phyloP scores from a whole-genome alignment of 1,140 invertebrate genomes.

The Anastrepha obliqua region DNA sequence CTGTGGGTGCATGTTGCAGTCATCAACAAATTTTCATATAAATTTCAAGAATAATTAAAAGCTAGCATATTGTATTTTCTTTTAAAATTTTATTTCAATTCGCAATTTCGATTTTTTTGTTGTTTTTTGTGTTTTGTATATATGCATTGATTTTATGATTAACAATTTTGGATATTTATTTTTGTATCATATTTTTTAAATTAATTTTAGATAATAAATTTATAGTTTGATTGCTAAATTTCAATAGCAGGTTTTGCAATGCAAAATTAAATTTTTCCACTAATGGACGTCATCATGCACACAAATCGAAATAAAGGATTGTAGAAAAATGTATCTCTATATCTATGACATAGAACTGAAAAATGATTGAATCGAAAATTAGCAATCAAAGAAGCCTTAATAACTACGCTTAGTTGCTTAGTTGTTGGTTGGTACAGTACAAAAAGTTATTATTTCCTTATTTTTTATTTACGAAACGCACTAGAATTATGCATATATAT shows the following conservation, averaged over 20 bases:
- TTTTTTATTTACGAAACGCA: background rate
- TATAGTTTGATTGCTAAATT: slow-evolving; percentile 16
- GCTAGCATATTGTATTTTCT: background rate
- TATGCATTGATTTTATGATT: background rate
- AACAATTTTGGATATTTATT: background rate
- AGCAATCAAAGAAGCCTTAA: slow-evolving; percentile 7
- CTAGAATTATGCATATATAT: no score
- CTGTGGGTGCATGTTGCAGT: no score
- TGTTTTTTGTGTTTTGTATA: background rate
- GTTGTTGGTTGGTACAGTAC: background rate
- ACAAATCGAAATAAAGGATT: background rate
- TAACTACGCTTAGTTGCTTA: background rate
- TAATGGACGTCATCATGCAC: no score
- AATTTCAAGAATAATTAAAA: background rate
- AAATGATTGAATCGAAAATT: background rate
- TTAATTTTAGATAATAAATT: background rate
- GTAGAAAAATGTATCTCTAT: background rate
- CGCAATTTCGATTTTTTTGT: background rate
- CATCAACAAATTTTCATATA: no score
- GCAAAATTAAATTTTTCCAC: background rate
- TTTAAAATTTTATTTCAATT: slow-evolving; percentile 28
- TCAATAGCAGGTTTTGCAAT: background rate
- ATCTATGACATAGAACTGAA: background rate
- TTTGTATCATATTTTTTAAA: slow-evolving; percentile 2
- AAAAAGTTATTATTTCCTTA: background rate